A percentile compares a stretch with the other conserved stretches of the same genome.
phyloP scores from a whole-genome alignment of 1,140 invertebrate genomes.

The Drosophila quadrilineata region DNA sequence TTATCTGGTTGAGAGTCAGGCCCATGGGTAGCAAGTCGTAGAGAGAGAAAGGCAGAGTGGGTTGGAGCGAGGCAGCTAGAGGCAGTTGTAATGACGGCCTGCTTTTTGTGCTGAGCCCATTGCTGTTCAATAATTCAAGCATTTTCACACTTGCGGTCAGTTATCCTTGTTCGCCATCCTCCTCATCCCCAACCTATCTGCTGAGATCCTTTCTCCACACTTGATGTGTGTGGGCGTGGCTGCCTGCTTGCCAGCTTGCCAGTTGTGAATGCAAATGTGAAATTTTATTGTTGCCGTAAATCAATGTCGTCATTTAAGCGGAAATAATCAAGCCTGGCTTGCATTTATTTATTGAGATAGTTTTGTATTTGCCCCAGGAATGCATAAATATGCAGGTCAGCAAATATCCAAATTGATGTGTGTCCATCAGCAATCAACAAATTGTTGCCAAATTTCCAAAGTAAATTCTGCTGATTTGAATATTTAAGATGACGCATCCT shows the following conservation, averaged over 20 bases:
- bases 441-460: too few relatives aligned
- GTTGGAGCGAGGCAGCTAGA: neutral
- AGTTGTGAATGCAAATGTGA: neutral
- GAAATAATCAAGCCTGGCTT: conserved; percentile 16
- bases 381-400: neutral
- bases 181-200: too few relatives aligned
- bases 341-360: conserved; percentile 20
- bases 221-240: conserved; percentile 12
- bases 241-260: neutral
- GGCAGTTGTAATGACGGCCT: conserved; percentile 18
- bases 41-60: neutral
- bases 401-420: conserved; percentile 6
- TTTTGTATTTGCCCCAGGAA: neutral
- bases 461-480: too few relatives aligned
- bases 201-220: too few relatives aligned
- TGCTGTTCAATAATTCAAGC: conserved; percentile 69
- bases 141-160: conserved; percentile 73
- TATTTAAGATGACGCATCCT: too few relatives aligned
- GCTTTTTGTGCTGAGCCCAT: too few relatives aligned
- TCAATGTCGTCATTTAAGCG: neutral
- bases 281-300: conserved; percentile 6
- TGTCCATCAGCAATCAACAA: conserved; percentile 4
- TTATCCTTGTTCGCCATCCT: conserved; percentile 31
- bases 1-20: conserved; percentile 39
- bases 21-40: neutral